These are phyloP conservation scores for Tringa solitaria DNA, from an alignment of 2,113 vertebrate genomes.

Conservation along the genomic window DNA sequence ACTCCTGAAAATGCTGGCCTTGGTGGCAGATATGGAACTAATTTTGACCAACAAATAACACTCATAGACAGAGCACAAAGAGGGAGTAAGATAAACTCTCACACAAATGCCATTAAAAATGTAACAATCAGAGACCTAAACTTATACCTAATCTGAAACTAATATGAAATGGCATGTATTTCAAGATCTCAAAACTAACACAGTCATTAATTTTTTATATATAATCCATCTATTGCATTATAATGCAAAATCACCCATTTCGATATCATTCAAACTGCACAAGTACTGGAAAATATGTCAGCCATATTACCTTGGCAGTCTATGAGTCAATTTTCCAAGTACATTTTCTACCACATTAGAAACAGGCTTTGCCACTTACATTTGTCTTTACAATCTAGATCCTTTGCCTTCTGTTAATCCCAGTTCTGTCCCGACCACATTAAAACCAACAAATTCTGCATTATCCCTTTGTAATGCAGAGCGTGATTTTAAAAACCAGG, in stretches of 20 bases:
- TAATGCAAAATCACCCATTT: neutral
- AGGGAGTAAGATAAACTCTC: neutral
- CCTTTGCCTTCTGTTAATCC: neutral
- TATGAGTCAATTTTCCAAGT: neutral
- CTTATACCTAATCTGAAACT: neutral
- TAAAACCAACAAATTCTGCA: neutral
- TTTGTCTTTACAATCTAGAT: neutral
- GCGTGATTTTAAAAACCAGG: neutral
- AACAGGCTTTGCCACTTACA: neutral
- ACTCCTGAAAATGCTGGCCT: neutral
- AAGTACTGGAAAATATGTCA: neutral
- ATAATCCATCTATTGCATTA: neutral
- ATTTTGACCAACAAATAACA: neutral
- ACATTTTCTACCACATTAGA: neutral
- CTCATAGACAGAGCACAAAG: neutral
- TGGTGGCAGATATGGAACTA: neutral
- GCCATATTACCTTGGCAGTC: neutral
- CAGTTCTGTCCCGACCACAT: neutral
- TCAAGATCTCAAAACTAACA: neutral
- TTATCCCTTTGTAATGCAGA: neutral
- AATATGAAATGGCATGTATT: neutral
- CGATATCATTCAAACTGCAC: neutral
- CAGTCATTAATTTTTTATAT: neutral
- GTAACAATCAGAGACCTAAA: neutral
- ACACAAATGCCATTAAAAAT: neutral